A percentile compares a stretch with the other conserved stretches of the same genome.
phyloP scores from a whole-genome alignment of 2,888 invertebrate species.

The Drosophila longiperda region DNA sequence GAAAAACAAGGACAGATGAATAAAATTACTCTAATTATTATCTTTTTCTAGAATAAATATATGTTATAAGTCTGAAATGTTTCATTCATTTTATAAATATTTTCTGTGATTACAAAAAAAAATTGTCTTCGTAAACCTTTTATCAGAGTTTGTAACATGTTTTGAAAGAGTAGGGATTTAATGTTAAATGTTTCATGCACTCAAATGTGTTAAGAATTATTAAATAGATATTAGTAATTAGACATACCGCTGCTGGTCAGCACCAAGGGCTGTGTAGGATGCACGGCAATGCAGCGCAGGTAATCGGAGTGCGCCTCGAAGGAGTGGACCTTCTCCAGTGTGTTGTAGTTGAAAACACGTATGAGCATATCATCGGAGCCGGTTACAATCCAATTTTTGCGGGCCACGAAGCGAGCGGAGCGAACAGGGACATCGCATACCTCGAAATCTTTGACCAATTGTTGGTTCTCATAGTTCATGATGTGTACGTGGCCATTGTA shows the following conservation, averaged over 20 bases:
- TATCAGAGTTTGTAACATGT: not conserved
- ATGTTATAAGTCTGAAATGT: not conserved
- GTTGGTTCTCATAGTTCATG: slow-evolving; percentile 99
- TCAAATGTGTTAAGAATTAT: not conserved
- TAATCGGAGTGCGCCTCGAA: slow-evolving; percentile 99
- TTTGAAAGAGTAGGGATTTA: not conserved
- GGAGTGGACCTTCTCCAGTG: slow-evolving; percentile 96
- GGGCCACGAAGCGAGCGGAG: slow-evolving; percentile 96
- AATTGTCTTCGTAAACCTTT: not conserved
- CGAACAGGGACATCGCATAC: slow-evolving; percentile 98
- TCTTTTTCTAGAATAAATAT: not conserved
- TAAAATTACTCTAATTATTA: not conserved
- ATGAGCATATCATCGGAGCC: slow-evolving; percentile 99
- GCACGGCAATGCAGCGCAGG: slow-evolving; percentile 97
- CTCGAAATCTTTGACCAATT: slow-evolving; percentile 94
- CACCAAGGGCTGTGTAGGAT: slow-evolving; percentile 98
- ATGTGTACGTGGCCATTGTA: slow-evolving; percentile 99
- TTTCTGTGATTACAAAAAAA: not conserved
- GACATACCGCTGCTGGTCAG: slow-evolving; percentile 96
- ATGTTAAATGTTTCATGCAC: not conserved
- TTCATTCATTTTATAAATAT: not conserved
- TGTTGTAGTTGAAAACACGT: slow-evolving; percentile 99
- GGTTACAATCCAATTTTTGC: slow-evolving; percentile 99
- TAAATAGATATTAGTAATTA: not conserved
- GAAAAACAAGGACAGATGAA: not conserved